Conservation (phyloP, 2,113 vertebrate genomes). For the Thamnophis sirtalis region DNA sequence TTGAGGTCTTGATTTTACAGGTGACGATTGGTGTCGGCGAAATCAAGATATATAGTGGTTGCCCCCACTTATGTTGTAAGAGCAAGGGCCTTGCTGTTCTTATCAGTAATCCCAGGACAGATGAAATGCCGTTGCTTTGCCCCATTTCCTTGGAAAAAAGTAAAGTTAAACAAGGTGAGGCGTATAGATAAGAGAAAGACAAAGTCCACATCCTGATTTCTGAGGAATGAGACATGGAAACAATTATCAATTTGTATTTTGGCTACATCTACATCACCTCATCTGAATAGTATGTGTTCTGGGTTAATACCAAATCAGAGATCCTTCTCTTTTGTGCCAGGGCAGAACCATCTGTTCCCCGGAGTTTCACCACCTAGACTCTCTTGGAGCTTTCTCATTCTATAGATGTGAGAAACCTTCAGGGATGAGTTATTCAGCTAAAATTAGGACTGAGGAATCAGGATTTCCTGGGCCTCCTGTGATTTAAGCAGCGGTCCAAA, state of each 20-base stretch:
- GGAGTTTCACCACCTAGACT: not conserved
- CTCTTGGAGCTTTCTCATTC: not conserved
- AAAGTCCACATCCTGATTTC: conserved; percentile 2
- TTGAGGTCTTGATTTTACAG: not conserved
- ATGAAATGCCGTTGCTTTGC: not conserved
- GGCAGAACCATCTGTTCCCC: not conserved
- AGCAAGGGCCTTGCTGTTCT: not conserved
- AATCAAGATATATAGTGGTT: not conserved
- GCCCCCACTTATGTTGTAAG: not conserved
- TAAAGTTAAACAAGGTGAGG: not conserved
- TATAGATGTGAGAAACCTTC: not conserved
- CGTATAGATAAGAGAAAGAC: not conserved
- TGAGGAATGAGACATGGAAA: conserved; percentile 15
- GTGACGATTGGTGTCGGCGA: not conserved
- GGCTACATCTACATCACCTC: not conserved
- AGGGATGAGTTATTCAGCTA: not conserved
- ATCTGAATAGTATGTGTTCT: not conserved
- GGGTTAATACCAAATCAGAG: not conserved
- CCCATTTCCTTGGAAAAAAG: not conserved
- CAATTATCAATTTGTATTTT: not conserved
- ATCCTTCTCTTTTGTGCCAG: not conserved
- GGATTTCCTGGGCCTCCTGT: not conserved
- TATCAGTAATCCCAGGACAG: not conserved
- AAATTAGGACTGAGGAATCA: not conserved
- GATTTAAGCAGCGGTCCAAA: not conserved